phyloP scores from a whole-genome alignment of 2,888 invertebrate species.

The Spodoptera picta region DNA sequence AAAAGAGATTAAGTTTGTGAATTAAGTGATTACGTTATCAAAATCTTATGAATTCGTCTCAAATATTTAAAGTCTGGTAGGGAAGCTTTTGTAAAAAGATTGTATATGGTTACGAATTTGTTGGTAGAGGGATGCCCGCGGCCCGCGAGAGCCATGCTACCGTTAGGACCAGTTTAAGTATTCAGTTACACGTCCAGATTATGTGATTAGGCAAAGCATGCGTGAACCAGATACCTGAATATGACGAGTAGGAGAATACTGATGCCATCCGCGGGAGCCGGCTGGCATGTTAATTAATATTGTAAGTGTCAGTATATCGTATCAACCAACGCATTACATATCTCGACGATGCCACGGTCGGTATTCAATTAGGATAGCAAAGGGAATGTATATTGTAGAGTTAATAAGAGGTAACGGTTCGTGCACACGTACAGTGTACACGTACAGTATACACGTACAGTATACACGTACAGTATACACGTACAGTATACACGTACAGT shows the following conservation, averaged over 20 bases:
- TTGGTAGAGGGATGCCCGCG: conserved; percentile 68
- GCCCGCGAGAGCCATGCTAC: conserved; percentile 68
- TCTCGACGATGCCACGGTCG: conserved; percentile 70
- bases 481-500: conserved; percentile 6
- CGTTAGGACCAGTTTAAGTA: conserved; percentile 84
- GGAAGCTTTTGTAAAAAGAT: conserved; percentile 74
- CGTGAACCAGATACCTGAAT: conserved; percentile 82
- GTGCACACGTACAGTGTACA: conserved; percentile 26
- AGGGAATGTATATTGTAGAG: conserved; percentile 61
- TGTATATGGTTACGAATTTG: conserved; percentile 72
- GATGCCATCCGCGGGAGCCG: conserved; percentile 48
- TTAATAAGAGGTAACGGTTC: conserved; percentile 47
- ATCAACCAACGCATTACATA: conserved; percentile 68
- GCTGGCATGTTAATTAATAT: conserved; percentile 60
- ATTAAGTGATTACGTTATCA: conserved; percentile 78
- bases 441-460: too few relatives aligned
- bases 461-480: background rate
- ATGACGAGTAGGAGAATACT: conserved; percentile 65
- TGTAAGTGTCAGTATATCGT: conserved; percentile 58
- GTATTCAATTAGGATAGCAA: conserved; percentile 66
- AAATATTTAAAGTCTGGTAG: conserved; percentile 71
- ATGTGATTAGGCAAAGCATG: conserved; percentile 85
- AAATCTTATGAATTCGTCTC: conserved; percentile 65
- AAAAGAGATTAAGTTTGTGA: conserved; percentile 86
- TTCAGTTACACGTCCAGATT: conserved; percentile 86